phyloP scores from a whole-genome alignment of 1,140 invertebrate species.

The Chironomus tepperi region DNA sequence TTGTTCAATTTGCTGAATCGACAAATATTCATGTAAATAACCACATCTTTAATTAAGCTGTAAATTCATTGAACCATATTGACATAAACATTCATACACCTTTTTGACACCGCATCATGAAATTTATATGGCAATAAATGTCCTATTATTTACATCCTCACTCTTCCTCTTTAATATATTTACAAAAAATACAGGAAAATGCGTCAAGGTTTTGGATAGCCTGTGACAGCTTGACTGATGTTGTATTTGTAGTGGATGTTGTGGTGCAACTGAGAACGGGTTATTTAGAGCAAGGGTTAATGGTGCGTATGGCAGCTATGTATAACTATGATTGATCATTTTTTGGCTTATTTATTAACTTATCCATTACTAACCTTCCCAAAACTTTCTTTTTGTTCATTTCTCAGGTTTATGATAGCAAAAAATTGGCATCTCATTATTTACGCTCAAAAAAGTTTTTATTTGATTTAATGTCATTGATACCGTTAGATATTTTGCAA shows the following conservation, averaged over 20 bases:
- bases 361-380: neutral
- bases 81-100: too few relatives aligned
- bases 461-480: conserved; percentile 73
- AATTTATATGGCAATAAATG: too few relatives aligned
- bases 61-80: too few relatives aligned
- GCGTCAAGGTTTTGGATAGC: conserved; percentile 64
- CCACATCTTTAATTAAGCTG: too few relatives aligned
- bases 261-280: conserved; percentile 86
- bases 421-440: conserved; percentile 83
- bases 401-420: conserved; percentile 67
- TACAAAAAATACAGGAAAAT: conserved; percentile 44
- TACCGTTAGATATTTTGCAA: conserved; percentile 81
- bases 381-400: neutral
- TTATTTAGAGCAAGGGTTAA: conserved; percentile 90
- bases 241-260: conserved; percentile 80
- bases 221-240: conserved; percentile 74
- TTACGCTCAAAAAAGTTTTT: conserved; percentile 74
- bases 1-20: too few relatives aligned
- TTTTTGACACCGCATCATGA: too few relatives aligned
- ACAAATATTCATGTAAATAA: too few relatives aligned
- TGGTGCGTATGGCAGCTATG: conserved; percentile 50
- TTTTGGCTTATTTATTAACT: neutral
- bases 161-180: too few relatives aligned
- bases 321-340: conserved; percentile 20
- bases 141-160: too few relatives aligned